These are phyloP conservation scores for Heliconius hewitsoni DNA, from an alignment of 1,140 invertebrate genomes.

Conservation along the genomic window DNA sequence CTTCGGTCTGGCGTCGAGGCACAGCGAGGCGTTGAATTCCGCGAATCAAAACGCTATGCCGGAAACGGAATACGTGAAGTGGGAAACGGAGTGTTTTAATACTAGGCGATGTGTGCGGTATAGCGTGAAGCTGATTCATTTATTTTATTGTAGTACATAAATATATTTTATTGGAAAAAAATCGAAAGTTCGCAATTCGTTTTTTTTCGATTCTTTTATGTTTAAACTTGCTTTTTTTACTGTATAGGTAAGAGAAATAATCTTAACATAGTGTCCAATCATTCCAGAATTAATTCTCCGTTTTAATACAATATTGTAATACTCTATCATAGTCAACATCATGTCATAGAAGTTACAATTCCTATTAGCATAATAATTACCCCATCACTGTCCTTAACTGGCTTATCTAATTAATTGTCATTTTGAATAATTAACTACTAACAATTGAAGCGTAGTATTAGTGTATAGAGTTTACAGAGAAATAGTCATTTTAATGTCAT, in stretches of 20 bases:
- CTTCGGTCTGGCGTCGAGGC: too few relatives aligned
- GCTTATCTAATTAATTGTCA: slow-evolving; percentile 14
- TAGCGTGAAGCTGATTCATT: too few relatives aligned
- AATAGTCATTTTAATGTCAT: background rate
- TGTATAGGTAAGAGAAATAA: too few relatives aligned
- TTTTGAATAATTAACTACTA: slow-evolving; percentile 14
- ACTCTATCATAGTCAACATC: background rate
- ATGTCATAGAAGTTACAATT: slow-evolving; percentile 1
- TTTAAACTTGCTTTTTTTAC: too few relatives aligned
- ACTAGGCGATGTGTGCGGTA: background rate
- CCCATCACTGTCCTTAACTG: slow-evolving; percentile 7
- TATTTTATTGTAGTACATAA: too few relatives aligned
- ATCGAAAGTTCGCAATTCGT: too few relatives aligned
- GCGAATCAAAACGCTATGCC: too few relatives aligned
- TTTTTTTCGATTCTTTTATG: too few relatives aligned
- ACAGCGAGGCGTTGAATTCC: too few relatives aligned
- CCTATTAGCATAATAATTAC: slow-evolving; percentile 9
- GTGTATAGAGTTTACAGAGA: background rate
- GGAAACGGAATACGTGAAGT: background rate
- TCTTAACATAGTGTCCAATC: background rate
- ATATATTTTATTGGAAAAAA: too few relatives aligned
- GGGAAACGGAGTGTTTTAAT: background rate
- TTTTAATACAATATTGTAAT: background rate
- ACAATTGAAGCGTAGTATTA: slow-evolving; percentile 7
- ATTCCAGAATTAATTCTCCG: background rate